These are phyloP conservation scores for Mechanitis mazaeus DNA, from an alignment of 2,888 invertebrate genomes.

Conservation along the genomic window DNA sequence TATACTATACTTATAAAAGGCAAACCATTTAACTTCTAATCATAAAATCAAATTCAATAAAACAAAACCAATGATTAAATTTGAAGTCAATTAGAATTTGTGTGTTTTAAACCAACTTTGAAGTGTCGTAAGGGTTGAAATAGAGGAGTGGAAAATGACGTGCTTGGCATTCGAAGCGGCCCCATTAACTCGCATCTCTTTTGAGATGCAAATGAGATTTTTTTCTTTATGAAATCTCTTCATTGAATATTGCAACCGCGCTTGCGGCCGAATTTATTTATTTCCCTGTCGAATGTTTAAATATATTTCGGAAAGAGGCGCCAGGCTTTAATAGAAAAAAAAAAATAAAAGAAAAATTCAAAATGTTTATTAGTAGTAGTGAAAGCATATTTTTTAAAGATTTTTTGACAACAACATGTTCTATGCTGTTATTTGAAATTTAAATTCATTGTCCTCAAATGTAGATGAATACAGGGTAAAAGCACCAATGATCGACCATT, in stretches of 20 bases:
- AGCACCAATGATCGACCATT: conserved; percentile 62
- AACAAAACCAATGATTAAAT: too few species aligned
- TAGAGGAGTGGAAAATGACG: conserved; percentile 60
- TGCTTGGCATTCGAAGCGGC: conserved; percentile 63
- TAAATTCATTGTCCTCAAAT: conserved; percentile 33
- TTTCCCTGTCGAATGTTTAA: conserved; percentile 44
- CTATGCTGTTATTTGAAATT: conserved; percentile 21
- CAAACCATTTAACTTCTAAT: too few species aligned
- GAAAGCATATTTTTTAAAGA: too few species aligned
- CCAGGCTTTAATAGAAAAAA: conserved; percentile 12
- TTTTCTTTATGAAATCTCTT: conserved; percentile 66
- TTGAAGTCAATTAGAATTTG: conserved; percentile 21
- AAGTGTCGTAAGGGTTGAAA: conserved; percentile 62
- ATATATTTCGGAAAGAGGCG: conserved; percentile 34
- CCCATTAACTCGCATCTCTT: conserved; percentile 69
- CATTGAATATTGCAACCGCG: conserved; percentile 69
- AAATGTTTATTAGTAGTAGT: too few species aligned
- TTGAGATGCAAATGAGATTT: conserved; percentile 72
- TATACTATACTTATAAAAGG: too few species aligned
- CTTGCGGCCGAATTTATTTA: conserved; percentile 63
- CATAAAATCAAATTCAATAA: too few species aligned
- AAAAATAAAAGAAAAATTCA: too few species aligned
- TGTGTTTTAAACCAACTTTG: conserved; percentile 38
- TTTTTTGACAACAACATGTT: not conserved
- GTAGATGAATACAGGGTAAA: conserved; percentile 47